Conservation (phyloP, 2,113 vertebrate genomes). For the Glaucomys volans region DNA sequence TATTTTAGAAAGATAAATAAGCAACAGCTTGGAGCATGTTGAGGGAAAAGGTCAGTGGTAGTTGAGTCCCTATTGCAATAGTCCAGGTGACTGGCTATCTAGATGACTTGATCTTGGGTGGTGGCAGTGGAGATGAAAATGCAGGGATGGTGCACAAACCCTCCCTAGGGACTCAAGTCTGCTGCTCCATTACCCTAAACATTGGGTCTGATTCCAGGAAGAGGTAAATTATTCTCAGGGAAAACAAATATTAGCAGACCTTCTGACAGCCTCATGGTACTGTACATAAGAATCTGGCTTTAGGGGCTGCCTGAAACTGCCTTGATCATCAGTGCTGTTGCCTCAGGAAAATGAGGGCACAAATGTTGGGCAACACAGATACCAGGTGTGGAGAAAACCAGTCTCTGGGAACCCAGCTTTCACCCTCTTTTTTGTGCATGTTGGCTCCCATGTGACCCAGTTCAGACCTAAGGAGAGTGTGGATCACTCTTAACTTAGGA, state of each 20-base stretch:
- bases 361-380: constrained; percentile 53
- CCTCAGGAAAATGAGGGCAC: background rate
- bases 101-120: background rate
- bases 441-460: constrained; percentile 21
- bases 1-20: constrained; percentile 14
- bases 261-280: background rate
- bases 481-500: background rate
- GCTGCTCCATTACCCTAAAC: constrained; percentile 35
- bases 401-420: background rate
- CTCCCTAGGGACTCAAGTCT: background rate
- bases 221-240: constrained; percentile 48
- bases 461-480: background rate
- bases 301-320: background rate
- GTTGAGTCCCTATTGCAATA: background rate
- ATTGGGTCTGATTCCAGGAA: constrained; percentile 59
- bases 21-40: constrained; percentile 11
- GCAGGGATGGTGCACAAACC: background rate
- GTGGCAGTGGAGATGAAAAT: background rate
- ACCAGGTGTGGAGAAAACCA: background rate
- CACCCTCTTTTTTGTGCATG: background rate
- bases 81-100: background rate
- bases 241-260: constrained; percentile 57
- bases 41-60: background rate
- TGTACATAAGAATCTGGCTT: constrained; percentile 32
- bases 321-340: constrained; percentile 32